Base-by-base conservation (phyloP, 2,113 vertebrate species). In the Castor canadensis region DNA sequence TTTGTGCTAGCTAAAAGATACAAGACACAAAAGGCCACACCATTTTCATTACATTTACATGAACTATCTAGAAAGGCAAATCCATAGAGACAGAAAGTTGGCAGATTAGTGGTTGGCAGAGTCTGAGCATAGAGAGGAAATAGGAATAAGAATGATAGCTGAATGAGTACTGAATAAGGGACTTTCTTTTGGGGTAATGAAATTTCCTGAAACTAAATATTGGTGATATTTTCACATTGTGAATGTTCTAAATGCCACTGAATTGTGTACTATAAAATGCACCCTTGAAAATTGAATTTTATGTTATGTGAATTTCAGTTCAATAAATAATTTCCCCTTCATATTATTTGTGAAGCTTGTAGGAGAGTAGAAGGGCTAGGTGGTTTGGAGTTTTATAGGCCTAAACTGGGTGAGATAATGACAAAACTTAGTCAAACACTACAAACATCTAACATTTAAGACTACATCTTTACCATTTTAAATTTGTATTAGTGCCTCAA, bases 361-460 rank as follows among this genome's bases (percentile, higher is more conserved):
- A 85, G 72, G 26, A 60, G 43, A 93, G 40, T 76, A 76, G 66
- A 86, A 94, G 81, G 32, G 1, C 72, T 75, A 13, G 81, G 11
- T 89, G 40, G 19, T 38, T 93, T 11, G 84, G n/a, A 71, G 28
- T 62, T 86, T 7, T 20, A 38, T 1, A 80, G 43, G 40, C 62
- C 80, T 95, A 79, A 89, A 56, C 47, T 54, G n/a, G 35, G 32
- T 81, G 60, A 95, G 11, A 64, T 83, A 15, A 87, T 76, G 54
- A 80, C 0, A 80, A 54, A 9, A 82, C 32, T 89, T 75, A 79
- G 47, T 64, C n/a, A 88, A 47, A 38, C 56, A 58, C 66, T 64
- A 28, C 35, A 95, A 87, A 89, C 58, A 19, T 66, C 22, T 86
- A 86, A 90, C 60, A 30, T 69, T 95, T 79, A 91, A 89, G 54